Evolutionary conservation across 1,140 invertebrate species (phyloP), one percentile per base, ranked within the genome.

Genomic region (Bilobella aurantiaca): DNA sequence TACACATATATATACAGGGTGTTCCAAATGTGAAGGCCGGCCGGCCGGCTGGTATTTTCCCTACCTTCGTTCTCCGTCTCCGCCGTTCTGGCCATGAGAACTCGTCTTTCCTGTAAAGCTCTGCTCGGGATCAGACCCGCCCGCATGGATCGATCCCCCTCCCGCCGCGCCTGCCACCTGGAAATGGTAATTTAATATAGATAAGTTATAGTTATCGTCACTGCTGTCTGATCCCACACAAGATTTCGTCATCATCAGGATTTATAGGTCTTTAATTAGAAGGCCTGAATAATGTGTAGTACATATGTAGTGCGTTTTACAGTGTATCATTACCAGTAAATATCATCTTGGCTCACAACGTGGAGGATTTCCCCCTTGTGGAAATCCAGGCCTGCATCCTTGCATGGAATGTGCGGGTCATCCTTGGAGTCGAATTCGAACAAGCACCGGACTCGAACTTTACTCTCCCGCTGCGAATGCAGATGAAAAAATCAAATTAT

Each of bases 301-400:
- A 27, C n/a, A 58, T 58, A 34, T 30, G 16, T 37, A 23, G 25
- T 16, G 28, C 3, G 30, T 59, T 59, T 3, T 18, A 5, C 12
- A 27, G 14, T 16, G 28, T 16, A 28, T 12, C 25, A 82, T 80
- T 79, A 90, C 92, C 91, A 96, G 76, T 93, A 90, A n/a, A 87
- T 84, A 77, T 96, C 93, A 77, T 93, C 91, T 76, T 93, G 91
- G 68, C 88, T 91, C n/a, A 98, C 91, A 73, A 98, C 94, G 74
- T 98, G 93, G n/a, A 98, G 80, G 64, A 98, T 87, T 75, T 97
- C 94, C 56, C 94, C 93, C 71, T 89, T 91, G 56, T 82, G 81
- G 76, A 98, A 98, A 75, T 91, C 86, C 27, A 98, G 78, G 0
- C 94, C 94, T 0, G 94, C 94, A 80, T 97, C 93, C 77, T 91